Percentiles rank a stretch among this genome's conserved stretches.
phyloP scores from a whole-genome alignment of 2,888 invertebrate genomes.

The Hypomecis punctinalis region DNA sequence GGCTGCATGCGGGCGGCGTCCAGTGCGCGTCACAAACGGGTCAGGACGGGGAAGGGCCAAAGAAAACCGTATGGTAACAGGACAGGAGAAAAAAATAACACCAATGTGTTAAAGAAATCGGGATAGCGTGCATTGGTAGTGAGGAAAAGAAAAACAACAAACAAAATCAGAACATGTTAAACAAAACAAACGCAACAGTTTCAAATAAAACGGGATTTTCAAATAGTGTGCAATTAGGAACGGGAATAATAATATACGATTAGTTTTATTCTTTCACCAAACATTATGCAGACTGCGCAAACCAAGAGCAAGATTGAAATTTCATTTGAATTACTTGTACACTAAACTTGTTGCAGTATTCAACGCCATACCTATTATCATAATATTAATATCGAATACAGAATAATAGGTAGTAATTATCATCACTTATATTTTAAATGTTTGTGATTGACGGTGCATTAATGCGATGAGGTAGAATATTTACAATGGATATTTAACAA shows the following conservation, averaged over 20 bases:
- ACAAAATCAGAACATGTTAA: constrained; percentile 82
- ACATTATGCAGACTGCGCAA: constrained; percentile 66
- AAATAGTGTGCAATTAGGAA: constrained; percentile 80
- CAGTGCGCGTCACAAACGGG: constrained; percentile 74
- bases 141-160: constrained; percentile 81
- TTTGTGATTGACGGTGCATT: constrained; percentile 29
- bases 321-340: background rate
- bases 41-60: constrained; percentile 60
- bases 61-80: constrained; percentile 78
- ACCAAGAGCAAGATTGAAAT: constrained; percentile 68
- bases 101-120: constrained; percentile 72
- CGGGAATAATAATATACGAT: constrained; percentile 78
- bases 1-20: constrained; percentile 90
- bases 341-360: background rate
- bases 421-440: background rate
- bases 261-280: constrained; percentile 78
- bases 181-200: constrained; percentile 76
- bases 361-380: background rate
- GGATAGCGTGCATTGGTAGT: constrained; percentile 81
- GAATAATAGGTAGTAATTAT: background rate
- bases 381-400: background rate
- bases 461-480: constrained; percentile 35
- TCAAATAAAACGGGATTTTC: constrained; percentile 60
- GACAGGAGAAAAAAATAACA: constrained; percentile 72
- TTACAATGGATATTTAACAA: constrained; percentile 32